A percentile compares a stretch with the other conserved stretches of the same genome.
phyloP scores from a whole-genome alignment of 2,113 vertebrate species.

The Paraplagusia blochii region DNA sequence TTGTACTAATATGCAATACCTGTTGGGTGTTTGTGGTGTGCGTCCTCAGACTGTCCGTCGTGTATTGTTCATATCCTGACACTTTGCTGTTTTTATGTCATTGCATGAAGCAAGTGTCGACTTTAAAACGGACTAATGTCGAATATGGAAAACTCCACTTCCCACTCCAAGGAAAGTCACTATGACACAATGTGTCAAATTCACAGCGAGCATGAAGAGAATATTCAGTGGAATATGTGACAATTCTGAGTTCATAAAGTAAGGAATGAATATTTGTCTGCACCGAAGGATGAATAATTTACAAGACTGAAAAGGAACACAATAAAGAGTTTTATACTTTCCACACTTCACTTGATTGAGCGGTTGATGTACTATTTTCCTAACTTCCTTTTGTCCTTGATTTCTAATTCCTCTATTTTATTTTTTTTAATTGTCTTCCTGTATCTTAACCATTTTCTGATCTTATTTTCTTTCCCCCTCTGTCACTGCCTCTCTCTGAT shows the following conservation, averaged over 20 bases:
- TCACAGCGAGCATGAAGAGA: too few relatives aligned
- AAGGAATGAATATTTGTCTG: slow-evolving; percentile 55
- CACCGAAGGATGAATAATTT: slow-evolving; percentile 81
- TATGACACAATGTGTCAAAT: too few relatives aligned
- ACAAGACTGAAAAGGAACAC: slow-evolving; percentile 78
- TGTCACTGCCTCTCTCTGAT: too few relatives aligned
- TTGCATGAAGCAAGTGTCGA: slow-evolving; percentile 36
- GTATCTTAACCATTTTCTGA: too few relatives aligned
- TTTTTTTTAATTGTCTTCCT: too few relatives aligned
- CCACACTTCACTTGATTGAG: background rate
- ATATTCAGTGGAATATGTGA: too few relatives aligned
- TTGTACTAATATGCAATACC: slow-evolving; percentile 43
- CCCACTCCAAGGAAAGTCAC: too few relatives aligned
- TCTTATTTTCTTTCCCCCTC: too few relatives aligned
- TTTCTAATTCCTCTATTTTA: background rate
- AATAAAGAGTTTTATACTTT: slow-evolving; percentile 92
- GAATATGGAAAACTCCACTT: background rate
- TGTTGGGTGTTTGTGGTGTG: background rate
- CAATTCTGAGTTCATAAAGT: too few relatives aligned
- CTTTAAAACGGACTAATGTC: background rate
- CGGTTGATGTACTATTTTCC: background rate
- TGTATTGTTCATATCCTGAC: slow-evolving; percentile 18
- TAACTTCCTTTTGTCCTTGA: background rate
- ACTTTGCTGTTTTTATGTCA: slow-evolving; percentile 22
- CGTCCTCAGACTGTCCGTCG: background rate